Evolutionary conservation across 1,140 invertebrate genomes (phyloP).

Genomic region (Oryzaephilus surinamensis): DNA sequence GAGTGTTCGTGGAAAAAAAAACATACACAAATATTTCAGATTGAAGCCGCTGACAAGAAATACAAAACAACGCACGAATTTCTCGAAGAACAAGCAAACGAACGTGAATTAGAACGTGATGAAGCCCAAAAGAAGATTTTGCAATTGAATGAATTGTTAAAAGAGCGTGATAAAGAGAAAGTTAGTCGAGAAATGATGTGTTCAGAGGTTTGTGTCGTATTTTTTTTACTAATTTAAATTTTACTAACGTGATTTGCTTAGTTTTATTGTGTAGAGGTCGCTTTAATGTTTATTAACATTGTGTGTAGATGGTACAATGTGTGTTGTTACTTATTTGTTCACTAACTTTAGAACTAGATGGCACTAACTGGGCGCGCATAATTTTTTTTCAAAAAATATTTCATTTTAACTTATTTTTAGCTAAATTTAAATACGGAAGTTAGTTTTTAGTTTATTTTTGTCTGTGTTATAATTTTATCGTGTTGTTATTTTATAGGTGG

Average conservation of each 20-base stretch:
- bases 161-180: constrained; percentile 50
- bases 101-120: constrained; percentile 67
- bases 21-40: too few relatives aligned
- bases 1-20: too few relatives aligned
- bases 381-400: too few relatives aligned
- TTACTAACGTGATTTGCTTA: background rate
- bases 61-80: constrained; percentile 59
- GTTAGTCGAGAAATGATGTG: constrained; percentile 43
- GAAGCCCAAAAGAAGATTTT: constrained; percentile 55
- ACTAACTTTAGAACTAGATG: too few relatives aligned
- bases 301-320: too few relatives aligned
- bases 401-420: too few relatives aligned
- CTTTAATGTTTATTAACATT: too few relatives aligned
- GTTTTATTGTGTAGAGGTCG: too few relatives aligned
- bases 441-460: background rate
- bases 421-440: too few relatives aligned
- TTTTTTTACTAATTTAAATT: constrained; percentile 5
- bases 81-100: constrained; percentile 67
- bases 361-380: too few relatives aligned
- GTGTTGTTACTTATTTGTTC: too few relatives aligned
- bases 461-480: background rate
- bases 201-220: constrained; percentile 43
- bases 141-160: constrained; percentile 47
- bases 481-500: constrained; percentile 41
- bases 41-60: constrained; percentile 70